These are phyloP conservation scores for Xanthia icteritia DNA, from an alignment of 2,888 invertebrate genomes.

Conservation along the genomic window DNA sequence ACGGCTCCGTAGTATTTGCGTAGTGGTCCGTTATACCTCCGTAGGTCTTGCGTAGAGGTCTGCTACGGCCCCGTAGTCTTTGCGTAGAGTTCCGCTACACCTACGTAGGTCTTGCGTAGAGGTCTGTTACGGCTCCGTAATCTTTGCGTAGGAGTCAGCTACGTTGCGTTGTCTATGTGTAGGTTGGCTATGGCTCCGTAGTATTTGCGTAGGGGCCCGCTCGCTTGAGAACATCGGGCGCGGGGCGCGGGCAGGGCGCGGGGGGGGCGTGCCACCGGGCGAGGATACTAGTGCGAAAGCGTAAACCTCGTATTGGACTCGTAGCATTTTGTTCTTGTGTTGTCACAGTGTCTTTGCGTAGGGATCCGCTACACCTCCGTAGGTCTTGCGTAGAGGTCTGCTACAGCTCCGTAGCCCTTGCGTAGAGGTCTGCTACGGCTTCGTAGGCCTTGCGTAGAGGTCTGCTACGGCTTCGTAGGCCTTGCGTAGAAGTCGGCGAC, in stretches of 20 bases:
- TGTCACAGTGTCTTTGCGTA: not conserved
- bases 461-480: not conserved
- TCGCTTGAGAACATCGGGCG: not conserved
- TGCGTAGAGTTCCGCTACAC: not conserved
- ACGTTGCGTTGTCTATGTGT: too few species aligned
- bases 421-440: not conserved
- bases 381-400: not conserved
- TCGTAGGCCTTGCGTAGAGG: not conserved
- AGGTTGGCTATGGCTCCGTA: not conserved
- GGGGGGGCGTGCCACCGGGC: too few species aligned
- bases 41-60: not conserved
- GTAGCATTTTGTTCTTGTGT: not conserved
- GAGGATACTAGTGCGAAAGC: not conserved
- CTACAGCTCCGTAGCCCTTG: not conserved
- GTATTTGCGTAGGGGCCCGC: not conserved
- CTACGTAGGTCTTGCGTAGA: not conserved
- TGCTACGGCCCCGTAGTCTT: not conserved
- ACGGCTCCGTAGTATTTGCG: too few species aligned
- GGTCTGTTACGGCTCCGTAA: not conserved
- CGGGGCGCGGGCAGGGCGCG: not conserved
- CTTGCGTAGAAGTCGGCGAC: not conserved
- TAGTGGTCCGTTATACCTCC: not conserved
- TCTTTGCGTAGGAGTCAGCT: fast-evolving
- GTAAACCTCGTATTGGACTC: not conserved
- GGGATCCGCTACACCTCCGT: not conserved